A percentile compares a stretch with the other conserved stretches of the same genome.
phyloP scores from a whole-genome alignment of 2,113 vertebrate genomes.

The Notiomystis cincta region DNA sequence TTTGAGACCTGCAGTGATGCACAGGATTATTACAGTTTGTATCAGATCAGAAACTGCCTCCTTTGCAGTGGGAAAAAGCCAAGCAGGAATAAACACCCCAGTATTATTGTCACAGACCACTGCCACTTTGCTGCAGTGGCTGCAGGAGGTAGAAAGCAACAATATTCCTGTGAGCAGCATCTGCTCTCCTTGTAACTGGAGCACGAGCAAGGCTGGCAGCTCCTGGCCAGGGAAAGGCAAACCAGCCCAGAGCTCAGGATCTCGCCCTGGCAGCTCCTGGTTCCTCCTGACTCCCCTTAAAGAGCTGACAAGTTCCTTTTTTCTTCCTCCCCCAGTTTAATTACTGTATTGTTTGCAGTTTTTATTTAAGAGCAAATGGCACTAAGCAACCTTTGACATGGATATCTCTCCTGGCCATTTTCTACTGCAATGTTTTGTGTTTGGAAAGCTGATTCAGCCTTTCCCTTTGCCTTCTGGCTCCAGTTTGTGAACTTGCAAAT shows the following conservation, averaged over 20 bases:
- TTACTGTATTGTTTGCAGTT: background rate
- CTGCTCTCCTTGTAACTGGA: background rate
- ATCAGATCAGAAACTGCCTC: background rate
- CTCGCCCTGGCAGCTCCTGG: background rate
- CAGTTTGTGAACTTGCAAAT: constrained; percentile 7
- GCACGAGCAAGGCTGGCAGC: background rate
- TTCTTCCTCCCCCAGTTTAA: background rate
- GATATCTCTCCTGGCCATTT: background rate
- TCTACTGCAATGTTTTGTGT: background rate
- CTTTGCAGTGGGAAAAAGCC: background rate
- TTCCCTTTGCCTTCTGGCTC: constrained; percentile 4
- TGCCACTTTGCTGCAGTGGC: background rate
- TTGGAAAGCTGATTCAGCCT: background rate
- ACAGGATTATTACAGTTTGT: background rate
- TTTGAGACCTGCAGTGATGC: background rate
- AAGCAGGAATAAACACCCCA: background rate
- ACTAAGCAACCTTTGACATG: background rate
- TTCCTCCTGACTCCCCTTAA: background rate
- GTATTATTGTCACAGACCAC: background rate
- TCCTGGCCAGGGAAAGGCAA: background rate
- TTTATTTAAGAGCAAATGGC: background rate
- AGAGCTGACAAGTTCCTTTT: background rate
- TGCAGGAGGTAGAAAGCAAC: background rate
- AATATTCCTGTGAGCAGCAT: background rate
- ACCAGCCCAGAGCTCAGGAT: background rate